Conservation (phyloP, 2,113 vertebrate species). For the Cyanistes caeruleus region DNA sequence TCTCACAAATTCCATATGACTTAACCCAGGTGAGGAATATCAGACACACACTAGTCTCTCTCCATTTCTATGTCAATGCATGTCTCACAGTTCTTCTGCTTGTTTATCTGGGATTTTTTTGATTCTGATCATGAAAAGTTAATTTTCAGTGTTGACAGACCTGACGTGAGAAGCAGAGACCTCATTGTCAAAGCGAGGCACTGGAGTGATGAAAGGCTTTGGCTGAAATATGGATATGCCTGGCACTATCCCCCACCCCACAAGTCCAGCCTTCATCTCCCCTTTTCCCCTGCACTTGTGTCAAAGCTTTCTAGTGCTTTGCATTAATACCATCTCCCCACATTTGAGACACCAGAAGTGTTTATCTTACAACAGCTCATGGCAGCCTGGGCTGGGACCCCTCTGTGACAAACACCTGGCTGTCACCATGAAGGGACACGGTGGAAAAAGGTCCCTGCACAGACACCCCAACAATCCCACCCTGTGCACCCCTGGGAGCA, state of each 20-base stretch:
- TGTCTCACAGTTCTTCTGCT: not conserved
- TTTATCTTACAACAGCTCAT: not conserved
- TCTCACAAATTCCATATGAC: not conserved
- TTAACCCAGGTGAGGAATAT: not conserved
- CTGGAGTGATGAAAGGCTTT: accelerated
- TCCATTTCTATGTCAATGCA: not conserved
- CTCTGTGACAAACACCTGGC: not conserved
- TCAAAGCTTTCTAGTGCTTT: not conserved
- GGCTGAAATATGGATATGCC: not conserved
- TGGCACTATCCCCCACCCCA: not conserved
- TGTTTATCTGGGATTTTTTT: not conserved
- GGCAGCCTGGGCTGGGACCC: not conserved
- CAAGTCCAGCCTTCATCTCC: not conserved
- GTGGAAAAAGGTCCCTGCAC: accelerated
- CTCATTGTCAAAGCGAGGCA: not conserved
- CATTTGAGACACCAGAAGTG: not conserved
- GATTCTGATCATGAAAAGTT: not conserved
- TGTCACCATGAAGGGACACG: not conserved
- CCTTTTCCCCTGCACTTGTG: not conserved
- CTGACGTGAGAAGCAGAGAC: not conserved
- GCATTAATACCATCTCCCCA: not conserved
- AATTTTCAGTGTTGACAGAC: not conserved
- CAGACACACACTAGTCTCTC: not conserved
- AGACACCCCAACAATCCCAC: not conserved
- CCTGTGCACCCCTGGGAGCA: not conserved